phyloP scores from a whole-genome alignment of 2,797 vertebrate species.

The Podargus strigoides region DNA sequence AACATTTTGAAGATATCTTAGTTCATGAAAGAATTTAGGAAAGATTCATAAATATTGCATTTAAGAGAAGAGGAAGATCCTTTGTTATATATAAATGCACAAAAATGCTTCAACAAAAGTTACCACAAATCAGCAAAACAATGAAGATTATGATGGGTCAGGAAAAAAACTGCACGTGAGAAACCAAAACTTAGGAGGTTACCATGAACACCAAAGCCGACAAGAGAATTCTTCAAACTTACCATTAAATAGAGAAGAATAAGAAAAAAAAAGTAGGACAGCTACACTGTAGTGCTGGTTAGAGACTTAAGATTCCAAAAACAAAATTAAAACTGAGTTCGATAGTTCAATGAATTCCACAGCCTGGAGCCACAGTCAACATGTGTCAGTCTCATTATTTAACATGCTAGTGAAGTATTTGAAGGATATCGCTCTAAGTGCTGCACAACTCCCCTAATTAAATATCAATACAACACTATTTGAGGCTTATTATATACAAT shows the following conservation, averaged over 20 bases:
- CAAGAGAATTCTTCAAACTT: background rate
- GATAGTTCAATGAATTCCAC: background rate
- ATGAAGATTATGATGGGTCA: background rate
- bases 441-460: background rate
- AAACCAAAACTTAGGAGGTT: background rate
- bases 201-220: background rate
- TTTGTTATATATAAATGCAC: background rate
- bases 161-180: background rate
- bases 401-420: background rate
- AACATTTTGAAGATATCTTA: background rate
- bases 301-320: background rate
- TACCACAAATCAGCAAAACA: background rate
- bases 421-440: background rate
- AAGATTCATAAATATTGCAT: background rate
- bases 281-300: background rate
- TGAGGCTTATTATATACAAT: background rate
- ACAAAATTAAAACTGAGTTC: background rate
- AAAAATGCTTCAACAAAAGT: background rate
- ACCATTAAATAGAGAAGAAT: background rate
- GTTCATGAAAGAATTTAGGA: background rate
- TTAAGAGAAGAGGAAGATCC: background rate
- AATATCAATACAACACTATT: background rate
- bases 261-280: background rate
- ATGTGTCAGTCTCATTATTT: background rate
- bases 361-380: background rate